Evolutionary conservation across 2,888 invertebrate species (phyloP).

Genomic region (Periphyllus acericola): DNA sequence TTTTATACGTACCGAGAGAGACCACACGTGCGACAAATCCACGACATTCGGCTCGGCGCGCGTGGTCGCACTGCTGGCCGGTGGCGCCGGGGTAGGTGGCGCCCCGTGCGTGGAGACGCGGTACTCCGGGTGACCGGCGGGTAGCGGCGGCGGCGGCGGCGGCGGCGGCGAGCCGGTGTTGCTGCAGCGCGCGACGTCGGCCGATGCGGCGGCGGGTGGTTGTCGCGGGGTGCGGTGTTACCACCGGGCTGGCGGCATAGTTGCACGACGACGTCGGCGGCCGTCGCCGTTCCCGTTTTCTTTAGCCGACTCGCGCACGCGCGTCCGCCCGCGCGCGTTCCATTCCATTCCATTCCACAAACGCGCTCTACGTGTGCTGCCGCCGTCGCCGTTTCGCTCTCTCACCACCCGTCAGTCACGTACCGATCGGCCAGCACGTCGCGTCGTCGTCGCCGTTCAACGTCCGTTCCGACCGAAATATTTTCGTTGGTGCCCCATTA

Average conservation of each 20-base stretch:
- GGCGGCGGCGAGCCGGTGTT: constrained; percentile 36
- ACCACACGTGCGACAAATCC: constrained; percentile 58
- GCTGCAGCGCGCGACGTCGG: constrained; percentile 8
- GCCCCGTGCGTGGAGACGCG: constrained; percentile 56
- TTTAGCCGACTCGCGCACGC: constrained; percentile 33
- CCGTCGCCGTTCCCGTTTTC: constrained; percentile 59
- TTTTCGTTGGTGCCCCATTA: not conserved
- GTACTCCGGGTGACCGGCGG: constrained; percentile 30
- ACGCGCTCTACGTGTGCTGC: not conserved
- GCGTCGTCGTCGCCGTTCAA: not conserved
- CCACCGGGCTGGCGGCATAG: constrained; percentile 56
- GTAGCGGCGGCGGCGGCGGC: not conserved
- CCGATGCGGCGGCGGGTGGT: not conserved
- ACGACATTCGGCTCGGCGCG: constrained; percentile 59
- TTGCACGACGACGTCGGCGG: constrained; percentile 49
- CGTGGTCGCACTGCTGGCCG: constrained; percentile 58
- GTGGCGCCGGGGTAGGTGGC: constrained; percentile 61
- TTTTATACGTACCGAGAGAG: not conserved
- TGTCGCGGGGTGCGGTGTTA: constrained; percentile 8
- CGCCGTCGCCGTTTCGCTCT: constrained; percentile 34
- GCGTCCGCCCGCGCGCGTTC: constrained; percentile 24
- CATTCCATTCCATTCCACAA: constrained; percentile 18
- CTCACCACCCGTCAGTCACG: constrained; percentile 40
- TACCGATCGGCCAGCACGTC: constrained; percentile 9
- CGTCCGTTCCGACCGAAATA: not conserved